Evolutionary conservation across 2,797 vertebrate genomes (phyloP).

Genomic region (Botia almorhae): DNA sequence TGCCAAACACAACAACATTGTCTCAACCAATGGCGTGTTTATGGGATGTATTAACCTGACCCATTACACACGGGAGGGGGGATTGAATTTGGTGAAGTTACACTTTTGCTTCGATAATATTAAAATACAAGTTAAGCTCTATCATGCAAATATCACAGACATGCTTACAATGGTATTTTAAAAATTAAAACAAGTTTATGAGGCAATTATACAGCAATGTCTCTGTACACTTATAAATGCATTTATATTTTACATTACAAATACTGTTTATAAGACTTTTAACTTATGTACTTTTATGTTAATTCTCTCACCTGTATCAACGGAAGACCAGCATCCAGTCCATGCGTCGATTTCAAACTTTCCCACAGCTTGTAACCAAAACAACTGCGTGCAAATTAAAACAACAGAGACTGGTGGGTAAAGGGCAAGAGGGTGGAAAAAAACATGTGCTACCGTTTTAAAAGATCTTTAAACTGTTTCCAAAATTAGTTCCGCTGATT

Average conservation of each 20-base stretch:
- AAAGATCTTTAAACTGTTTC: constrained; percentile 52
- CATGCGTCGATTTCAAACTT: constrained; percentile 34
- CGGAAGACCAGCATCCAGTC: constrained; percentile 63
- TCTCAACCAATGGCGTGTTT: background rate
- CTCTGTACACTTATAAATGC: background rate
- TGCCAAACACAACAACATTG: background rate
- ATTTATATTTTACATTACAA: background rate
- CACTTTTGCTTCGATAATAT: too few relatives aligned
- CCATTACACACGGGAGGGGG: too few relatives aligned
- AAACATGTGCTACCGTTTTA: constrained; percentile 52
- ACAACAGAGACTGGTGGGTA: background rate
- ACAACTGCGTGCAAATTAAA: background rate
- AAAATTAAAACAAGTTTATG: background rate
- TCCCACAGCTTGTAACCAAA: constrained; percentile 62
- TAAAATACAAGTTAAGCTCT: too few relatives aligned
- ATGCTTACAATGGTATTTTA: too few relatives aligned
- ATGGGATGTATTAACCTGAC: too few relatives aligned
- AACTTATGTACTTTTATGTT: background rate
- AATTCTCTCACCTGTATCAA: constrained; percentile 67
- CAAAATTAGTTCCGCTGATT: background rate
- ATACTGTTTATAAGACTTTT: background rate
- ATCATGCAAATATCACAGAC: too few relatives aligned
- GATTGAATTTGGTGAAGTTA: too few relatives aligned
- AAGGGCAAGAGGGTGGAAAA: constrained; percentile 8
- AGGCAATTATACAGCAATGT: background rate